These are phyloP conservation scores for Ophthalmolycus amberensis DNA, from an alignment of 2,113 vertebrate genomes.

Conservation along the genomic window DNA sequence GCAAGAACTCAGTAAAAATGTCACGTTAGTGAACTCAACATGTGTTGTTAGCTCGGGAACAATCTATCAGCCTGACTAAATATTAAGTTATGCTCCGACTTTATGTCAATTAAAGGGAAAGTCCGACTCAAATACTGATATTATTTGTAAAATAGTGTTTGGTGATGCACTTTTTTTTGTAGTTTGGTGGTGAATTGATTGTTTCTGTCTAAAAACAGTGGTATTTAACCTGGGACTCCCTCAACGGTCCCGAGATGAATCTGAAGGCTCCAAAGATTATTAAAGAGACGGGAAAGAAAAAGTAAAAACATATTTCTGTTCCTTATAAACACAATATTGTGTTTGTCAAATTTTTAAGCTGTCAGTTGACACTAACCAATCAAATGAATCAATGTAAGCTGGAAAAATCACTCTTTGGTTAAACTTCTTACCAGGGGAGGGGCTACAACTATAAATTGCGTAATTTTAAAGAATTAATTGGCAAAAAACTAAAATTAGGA, in stretches of 20 bases:
- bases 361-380: not conserved
- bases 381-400: not conserved
- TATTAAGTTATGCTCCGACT: conserved; percentile 8
- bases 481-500: not conserved
- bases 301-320: not conserved
- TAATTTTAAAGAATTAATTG: not conserved
- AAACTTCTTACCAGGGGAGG: not conserved
- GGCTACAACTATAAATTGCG: not conserved
- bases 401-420: conserved; percentile 21
- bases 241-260: not conserved
- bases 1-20: conserved; percentile 55
- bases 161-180: not conserved
- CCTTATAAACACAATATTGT: not conserved
- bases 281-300: not conserved
- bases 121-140: conserved; percentile 28
- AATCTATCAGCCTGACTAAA: conserved; percentile 13
- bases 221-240: not conserved
- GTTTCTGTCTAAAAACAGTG: not conserved
- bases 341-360: not conserved
- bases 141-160: not conserved
- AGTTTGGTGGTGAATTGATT: not conserved
- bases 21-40: conserved; percentile 59
- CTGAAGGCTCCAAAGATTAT: not conserved
- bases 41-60: conserved; percentile 24
- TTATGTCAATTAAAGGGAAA: conserved; percentile 37